Evolutionary conservation across 2,113 vertebrate genomes (phyloP).

Genomic region (Melanerpes aurifrons): DNA sequence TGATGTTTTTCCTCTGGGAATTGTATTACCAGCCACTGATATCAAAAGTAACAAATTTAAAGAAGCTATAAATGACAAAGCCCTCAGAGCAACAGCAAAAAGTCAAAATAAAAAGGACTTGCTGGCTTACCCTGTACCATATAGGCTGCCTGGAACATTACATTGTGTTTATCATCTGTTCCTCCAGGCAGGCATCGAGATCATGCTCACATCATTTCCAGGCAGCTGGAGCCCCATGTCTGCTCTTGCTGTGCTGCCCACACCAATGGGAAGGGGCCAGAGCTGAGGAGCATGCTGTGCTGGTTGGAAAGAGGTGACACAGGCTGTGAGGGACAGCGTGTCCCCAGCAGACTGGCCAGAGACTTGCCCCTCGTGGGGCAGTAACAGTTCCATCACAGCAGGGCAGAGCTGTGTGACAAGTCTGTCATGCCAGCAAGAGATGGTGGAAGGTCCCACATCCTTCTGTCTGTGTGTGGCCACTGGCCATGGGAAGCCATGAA

Average conservation of each 20-base stretch:
- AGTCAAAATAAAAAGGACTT: slow-evolving; percentile 12
- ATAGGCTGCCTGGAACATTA: neutral
- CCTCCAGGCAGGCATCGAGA: neutral
- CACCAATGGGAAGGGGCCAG: accelerated
- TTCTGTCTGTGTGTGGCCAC: neutral
- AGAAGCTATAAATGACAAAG: slow-evolving; percentile 63
- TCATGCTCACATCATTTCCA: neutral
- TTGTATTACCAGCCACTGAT: slow-evolving; percentile 67
- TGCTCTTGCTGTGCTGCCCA: neutral
- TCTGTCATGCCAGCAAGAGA: accelerated
- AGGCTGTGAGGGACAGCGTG: accelerated
- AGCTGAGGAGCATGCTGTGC: accelerated
- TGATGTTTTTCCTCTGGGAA: slow-evolving; percentile 54
- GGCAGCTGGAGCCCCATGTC: neutral
- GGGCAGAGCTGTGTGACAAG: too few relatives aligned
- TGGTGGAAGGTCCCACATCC: neutral
- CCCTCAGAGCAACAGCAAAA: slow-evolving; percentile 29
- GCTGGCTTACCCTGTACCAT: neutral
- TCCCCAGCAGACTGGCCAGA: neutral
- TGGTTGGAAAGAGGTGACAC: accelerated
- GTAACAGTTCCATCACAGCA: neutral
- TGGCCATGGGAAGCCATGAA: too few relatives aligned
- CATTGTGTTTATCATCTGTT: neutral
- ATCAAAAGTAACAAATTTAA: slow-evolving; percentile 73
- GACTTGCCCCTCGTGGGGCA: neutral